Conservation (phyloP, 2,888 invertebrate genomes). For the Suillia variegata region DNA sequence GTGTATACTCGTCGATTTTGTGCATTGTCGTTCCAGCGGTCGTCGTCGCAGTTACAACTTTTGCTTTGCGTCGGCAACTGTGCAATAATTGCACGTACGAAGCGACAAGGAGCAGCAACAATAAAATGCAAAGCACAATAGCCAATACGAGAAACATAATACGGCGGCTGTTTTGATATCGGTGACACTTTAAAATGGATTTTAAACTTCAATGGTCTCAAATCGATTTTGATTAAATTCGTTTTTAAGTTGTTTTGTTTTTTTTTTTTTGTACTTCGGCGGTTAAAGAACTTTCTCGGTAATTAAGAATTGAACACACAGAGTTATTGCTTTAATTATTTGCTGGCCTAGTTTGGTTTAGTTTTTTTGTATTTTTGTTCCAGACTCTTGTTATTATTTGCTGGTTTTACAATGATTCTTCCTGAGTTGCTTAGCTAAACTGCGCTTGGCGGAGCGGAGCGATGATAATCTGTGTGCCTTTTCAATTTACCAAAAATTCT, state of each 20-base stretch:
- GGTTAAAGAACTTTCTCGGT: too few species aligned
- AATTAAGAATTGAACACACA: too few species aligned
- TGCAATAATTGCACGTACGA: neutral
- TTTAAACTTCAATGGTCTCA: too few species aligned
- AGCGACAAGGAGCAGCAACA: neutral
- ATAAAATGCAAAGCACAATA: too few species aligned
- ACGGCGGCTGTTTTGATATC: too few species aligned
- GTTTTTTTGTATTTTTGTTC: neutral
- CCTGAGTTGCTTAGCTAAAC: neutral
- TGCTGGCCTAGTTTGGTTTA: neutral
- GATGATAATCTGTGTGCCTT: neutral
- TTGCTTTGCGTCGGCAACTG: neutral
- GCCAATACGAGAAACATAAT: neutral
- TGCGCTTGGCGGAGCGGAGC: neutral
- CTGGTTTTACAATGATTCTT: neutral
- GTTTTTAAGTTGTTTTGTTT: too few species aligned
- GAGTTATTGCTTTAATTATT: neutral
- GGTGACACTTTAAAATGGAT: too few species aligned
- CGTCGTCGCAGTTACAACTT: neutral
- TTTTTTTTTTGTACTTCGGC: neutral
- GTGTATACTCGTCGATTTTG: conserved; percentile 18
- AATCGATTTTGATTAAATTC: too few species aligned
- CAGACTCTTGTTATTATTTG: neutral
- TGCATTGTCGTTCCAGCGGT: neutral
- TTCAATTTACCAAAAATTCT: conserved; percentile 22